Evolutionary conservation across 2,888 invertebrate genomes (phyloP).

Genomic region (Uropetala carovei): DNA sequence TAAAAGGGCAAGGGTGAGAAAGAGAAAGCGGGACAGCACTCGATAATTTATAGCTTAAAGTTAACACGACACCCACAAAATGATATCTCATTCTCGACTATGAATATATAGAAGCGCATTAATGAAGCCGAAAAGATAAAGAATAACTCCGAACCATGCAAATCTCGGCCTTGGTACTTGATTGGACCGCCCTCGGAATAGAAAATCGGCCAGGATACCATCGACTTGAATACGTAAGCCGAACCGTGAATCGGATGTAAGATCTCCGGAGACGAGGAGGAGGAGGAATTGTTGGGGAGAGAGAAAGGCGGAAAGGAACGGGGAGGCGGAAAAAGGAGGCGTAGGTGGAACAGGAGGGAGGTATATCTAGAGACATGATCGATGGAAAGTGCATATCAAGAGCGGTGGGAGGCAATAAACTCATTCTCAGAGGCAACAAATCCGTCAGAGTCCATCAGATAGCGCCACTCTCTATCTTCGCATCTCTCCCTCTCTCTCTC

Average conservation of each 20-base stretch:
- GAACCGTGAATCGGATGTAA: background rate
- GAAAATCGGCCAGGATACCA: conserved; percentile 19
- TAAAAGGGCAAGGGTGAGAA: background rate
- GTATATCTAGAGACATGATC: too few species aligned
- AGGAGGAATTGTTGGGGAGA: background rate
- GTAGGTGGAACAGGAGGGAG: too few species aligned
- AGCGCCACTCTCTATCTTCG: background rate
- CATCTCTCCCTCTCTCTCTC: background rate
- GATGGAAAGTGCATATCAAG: background rate
- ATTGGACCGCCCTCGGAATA: conserved; percentile 5
- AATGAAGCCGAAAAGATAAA: conserved; percentile 30
- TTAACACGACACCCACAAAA: conserved; percentile 8
- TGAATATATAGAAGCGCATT: conserved; percentile 42
- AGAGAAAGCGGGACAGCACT: background rate
- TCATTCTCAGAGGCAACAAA: background rate
- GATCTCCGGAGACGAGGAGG: background rate
- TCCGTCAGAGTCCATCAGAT: background rate
- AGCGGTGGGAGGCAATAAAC: background rate
- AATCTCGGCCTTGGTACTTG: background rate
- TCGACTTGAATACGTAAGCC: background rate
- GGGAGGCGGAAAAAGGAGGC: background rate
- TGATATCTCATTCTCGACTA: conserved; percentile 44
- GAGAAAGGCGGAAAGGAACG: background rate
- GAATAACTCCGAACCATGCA: conserved; percentile 4
- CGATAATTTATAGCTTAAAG: conserved; percentile 5